phyloP scores from a whole-genome alignment of 2,888 invertebrate genomes.

The Eupithecia subfuscata region DNA sequence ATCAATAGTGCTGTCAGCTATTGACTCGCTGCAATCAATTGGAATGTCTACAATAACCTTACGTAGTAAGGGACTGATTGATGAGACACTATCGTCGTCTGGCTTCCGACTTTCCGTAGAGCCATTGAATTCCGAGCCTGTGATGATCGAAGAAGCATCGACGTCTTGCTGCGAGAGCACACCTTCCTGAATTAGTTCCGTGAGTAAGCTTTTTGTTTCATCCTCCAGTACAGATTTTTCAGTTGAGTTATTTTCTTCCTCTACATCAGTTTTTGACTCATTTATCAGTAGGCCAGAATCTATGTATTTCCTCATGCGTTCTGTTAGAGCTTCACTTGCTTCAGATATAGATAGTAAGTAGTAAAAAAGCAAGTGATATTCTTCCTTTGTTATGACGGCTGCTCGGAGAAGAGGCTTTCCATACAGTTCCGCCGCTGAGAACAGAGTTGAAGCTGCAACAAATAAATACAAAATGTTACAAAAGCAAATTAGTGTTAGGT shows the following conservation, averaged over 20 bases:
- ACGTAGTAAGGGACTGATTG: slow-evolving; percentile 63
- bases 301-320: slow-evolving; percentile 79
- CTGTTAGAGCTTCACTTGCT: slow-evolving; percentile 76
- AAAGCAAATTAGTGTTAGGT: slow-evolving; percentile 4
- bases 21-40: slow-evolving; percentile 70
- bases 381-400: slow-evolving; percentile 79
- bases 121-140: slow-evolving; percentile 68
- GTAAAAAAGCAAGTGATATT: slow-evolving; percentile 82
- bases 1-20: slow-evolving; percentile 68
- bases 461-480: slow-evolving; percentile 60
- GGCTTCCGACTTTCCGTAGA: slow-evolving; percentile 61
- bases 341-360: slow-evolving; percentile 80
- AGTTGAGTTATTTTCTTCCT: slow-evolving; percentile 52
- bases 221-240: slow-evolving; percentile 58
- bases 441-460: slow-evolving; percentile 79
- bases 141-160: slow-evolving; percentile 71
- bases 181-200: slow-evolving; percentile 78
- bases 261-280: slow-evolving; percentile 57
- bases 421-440: slow-evolving; percentile 86
- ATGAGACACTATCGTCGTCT: slow-evolving; percentile 71
- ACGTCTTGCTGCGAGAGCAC: slow-evolving; percentile 75
- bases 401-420: slow-evolving; percentile 84
- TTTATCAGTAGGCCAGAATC: slow-evolving; percentile 77
- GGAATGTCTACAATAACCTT: slow-evolving; percentile 76
- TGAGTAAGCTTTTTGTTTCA: slow-evolving; percentile 72